Base-by-base conservation (phyloP, 2,888 invertebrate genomes). In the Microctonus brassicae region DNA sequence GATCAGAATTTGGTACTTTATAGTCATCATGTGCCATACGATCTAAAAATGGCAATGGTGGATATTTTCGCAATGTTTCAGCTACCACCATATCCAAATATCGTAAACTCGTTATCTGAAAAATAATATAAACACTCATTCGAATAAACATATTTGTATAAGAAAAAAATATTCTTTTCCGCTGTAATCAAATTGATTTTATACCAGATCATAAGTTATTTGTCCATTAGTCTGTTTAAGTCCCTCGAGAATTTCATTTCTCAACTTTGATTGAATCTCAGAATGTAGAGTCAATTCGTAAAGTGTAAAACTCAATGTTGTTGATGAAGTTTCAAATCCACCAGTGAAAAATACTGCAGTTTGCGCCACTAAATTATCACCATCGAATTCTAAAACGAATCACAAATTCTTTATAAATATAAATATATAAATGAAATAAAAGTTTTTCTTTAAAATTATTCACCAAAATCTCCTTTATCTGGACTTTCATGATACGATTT, bases 51-150 rank as follows among this genome's bases (percentile, higher is more conserved):
- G 80, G 78, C 2, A 86, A 75, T 0, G 87, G 82, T 13, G 89
- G 88, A 72, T 86, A 88, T 71, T 84, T 82, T 33, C 89, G 80
- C 9, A 89, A 78, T 0, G 86, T 84, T 79, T 89, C 89, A 33
- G 20, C n/a, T 10, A 64, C 10, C 11, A 62, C 26, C 26, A 36
- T 11, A 9, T 6, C 13, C 13, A 42, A 24, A 55, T 22, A 67
- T n/a, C 6, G 29, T 22, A 42, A 33, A 60, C 3, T 39, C n/a
- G 66, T 76, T 17, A 74, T 62, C 81, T 80, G 60, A 36, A 71
- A 34, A 33, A 39, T 52, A 2, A 61, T n/a, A n/a, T n/a, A n/a
- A n/a, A n/a, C n/a, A n/a, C n/a, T n/a, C n/a, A n/a, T n/a, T n/a
- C n/a, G n/a, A n/a, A n/a, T 17, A 24, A 0, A 10, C 13, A 24